These are phyloP conservation scores for Liparis tanakae DNA, from an alignment of 2,797 vertebrate species.

Conservation along the genomic window DNA sequence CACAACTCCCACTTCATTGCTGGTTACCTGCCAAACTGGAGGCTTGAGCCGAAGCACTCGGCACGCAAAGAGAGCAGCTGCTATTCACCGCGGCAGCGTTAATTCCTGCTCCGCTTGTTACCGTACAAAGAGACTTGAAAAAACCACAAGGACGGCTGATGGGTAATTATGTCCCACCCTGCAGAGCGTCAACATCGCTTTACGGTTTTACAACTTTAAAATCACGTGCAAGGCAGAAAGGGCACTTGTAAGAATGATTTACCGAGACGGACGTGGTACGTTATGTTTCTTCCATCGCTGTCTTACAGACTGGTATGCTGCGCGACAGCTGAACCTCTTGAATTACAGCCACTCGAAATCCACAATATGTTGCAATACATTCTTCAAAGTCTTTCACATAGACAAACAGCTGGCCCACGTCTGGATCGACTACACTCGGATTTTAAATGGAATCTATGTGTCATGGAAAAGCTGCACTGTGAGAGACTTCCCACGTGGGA, in stretches of 20 bases:
- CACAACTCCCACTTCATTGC: conserved; percentile 7
- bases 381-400: conserved; percentile 25
- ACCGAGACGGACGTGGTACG: neutral
- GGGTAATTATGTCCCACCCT: conserved; percentile 12
- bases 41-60: conserved; percentile 36
- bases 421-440: conserved; percentile 8
- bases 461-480: neutral
- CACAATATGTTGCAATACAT: conserved; percentile 23
- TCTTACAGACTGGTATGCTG: neutral
- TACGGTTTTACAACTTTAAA: conserved; percentile 18
- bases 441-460: conserved; percentile 13
- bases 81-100: conserved; percentile 23
- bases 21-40: conserved; percentile 40
- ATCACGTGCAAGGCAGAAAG: neutral
- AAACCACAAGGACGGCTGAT: neutral
- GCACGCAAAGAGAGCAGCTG: neutral
- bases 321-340: neutral
- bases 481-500: conserved; percentile 1
- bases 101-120: conserved; percentile 29
- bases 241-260: neutral
- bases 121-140: conserved; percentile 2
- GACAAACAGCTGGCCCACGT: conserved; percentile 32
- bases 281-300: neutral
- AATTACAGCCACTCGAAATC: neutral
- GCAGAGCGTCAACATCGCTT: conserved; percentile 2